These are phyloP conservation scores for Conopomorpha cramerella DNA, from an alignment of 1,140 invertebrate genomes.

Conservation along the genomic window DNA sequence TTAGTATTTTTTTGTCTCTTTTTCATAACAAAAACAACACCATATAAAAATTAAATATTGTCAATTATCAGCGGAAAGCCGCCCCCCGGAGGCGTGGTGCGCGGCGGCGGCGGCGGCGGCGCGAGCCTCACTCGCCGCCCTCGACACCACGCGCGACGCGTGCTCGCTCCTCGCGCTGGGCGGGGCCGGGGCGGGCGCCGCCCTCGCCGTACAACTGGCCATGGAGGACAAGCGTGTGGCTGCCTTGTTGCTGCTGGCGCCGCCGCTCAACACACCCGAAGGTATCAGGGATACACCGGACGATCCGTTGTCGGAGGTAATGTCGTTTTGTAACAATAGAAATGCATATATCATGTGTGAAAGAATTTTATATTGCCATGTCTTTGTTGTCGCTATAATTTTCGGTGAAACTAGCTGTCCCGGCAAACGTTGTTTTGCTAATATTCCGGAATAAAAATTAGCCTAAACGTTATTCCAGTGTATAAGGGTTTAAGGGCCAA, in stretches of 20 bases:
- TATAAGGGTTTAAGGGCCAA: too few relatives aligned
- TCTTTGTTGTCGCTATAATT: too few relatives aligned
- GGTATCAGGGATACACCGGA: not conserved
- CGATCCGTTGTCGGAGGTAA: not conserved
- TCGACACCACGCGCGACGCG: conserved; percentile 4
- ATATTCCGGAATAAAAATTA: too few relatives aligned
- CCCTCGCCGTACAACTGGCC: conserved; percentile 1
- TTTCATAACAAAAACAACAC: too few relatives aligned
- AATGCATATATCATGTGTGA: too few relatives aligned
- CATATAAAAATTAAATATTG: too few relatives aligned
- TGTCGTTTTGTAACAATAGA: too few relatives aligned
- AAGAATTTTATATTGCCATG: too few relatives aligned
- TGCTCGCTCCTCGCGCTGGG: conserved; percentile 1
- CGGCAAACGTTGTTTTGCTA: too few relatives aligned
- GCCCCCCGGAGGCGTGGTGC: not conserved
- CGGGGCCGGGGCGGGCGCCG: conserved; percentile 6
- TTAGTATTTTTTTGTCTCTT: too few relatives aligned
- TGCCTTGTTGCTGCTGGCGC: not conserved
- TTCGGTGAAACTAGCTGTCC: too few relatives aligned
- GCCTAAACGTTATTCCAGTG: too few relatives aligned
- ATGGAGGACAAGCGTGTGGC: not conserved
- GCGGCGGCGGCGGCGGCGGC: conserved; percentile 1
- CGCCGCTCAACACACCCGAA: not conserved
- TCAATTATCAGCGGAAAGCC: conserved; percentile 1
- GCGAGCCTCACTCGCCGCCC: not conserved